Percentiles rank a stretch among this genome's conserved stretches.
phyloP scores from a whole-genome alignment of 2,113 vertebrate species.

The Mustela nigripes region DNA sequence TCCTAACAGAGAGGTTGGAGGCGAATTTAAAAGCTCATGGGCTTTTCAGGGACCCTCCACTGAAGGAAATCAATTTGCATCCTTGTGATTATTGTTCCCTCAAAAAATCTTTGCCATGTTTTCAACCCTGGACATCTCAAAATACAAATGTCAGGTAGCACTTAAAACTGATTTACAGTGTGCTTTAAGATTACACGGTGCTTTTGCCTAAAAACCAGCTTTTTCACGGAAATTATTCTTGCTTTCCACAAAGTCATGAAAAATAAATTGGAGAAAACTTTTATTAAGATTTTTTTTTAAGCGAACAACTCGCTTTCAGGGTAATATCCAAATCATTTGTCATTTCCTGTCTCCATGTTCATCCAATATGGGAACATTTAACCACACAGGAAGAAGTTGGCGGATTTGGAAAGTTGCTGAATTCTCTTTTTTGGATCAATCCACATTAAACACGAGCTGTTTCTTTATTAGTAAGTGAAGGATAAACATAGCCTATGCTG shows the following conservation, averaged over 20 bases:
- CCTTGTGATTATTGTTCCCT: background rate
- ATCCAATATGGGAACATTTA: conserved; percentile 84
- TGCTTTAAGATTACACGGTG: conserved; percentile 39
- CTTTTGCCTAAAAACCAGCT: conserved; percentile 13
- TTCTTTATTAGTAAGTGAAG: conserved; percentile 78
- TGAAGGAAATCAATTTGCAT: background rate
- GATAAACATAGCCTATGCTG: conserved; percentile 66
- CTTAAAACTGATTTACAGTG: conserved; percentile 22
- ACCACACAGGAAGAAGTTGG: conserved; percentile 84
- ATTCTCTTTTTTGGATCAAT: conserved; percentile 77
- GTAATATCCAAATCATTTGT: conserved; percentile 75
- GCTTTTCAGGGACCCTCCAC: background rate
- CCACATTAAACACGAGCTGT: conserved; percentile 79
- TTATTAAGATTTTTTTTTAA: conserved; percentile 71
- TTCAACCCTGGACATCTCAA: background rate
- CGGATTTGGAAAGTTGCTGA: conserved; percentile 83
- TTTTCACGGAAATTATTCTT: conserved; percentile 58
- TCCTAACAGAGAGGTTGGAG: background rate
- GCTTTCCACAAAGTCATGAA: conserved; percentile 61
- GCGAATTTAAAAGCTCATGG: background rate
- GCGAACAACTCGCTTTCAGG: conserved; percentile 66
- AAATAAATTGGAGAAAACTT: conserved; percentile 72
- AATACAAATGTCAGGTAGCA: conserved; percentile 5
- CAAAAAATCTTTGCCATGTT: background rate
- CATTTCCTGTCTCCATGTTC: conserved; percentile 81